These are phyloP conservation scores for Trilocha varians DNA, from an alignment of 2,888 invertebrate genomes.

Conservation along the genomic window DNA sequence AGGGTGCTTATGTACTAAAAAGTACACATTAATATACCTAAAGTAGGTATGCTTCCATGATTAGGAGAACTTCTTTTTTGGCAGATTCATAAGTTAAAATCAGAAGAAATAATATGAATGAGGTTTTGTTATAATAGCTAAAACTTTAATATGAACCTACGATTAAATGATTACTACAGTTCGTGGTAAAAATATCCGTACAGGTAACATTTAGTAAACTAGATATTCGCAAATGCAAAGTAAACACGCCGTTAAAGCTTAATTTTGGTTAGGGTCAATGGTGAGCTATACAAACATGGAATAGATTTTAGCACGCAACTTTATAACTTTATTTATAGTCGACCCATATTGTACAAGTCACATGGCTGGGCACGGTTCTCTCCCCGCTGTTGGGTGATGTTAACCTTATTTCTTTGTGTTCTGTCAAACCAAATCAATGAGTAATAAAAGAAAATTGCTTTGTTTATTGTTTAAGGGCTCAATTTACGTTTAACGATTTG, in stretches of 20 bases:
- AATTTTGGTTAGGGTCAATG: not conserved
- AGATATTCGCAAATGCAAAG: not conserved
- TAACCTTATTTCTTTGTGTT: not conserved
- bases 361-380: not conserved
- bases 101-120: too few species aligned
- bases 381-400: not conserved
- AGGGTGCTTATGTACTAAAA: too few species aligned
- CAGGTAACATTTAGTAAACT: too few species aligned
- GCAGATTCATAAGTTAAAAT: too few species aligned
- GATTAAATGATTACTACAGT: too few species aligned
- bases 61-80: too few species aligned
- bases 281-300: conserved; percentile 11
- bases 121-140: too few species aligned
- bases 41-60: too few species aligned
- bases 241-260: not conserved
- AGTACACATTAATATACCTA: too few species aligned
- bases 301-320: conserved; percentile 26
- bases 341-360: not conserved
- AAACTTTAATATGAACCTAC: too few species aligned
- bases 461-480: not conserved
- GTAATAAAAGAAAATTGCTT: not conserved
- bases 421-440: not conserved
- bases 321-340: conserved; percentile 17
- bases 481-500: not conserved
- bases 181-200: conserved; percentile 3